Base-by-base conservation (phyloP, 2,113 vertebrate species). In the Passer montanus region DNA sequence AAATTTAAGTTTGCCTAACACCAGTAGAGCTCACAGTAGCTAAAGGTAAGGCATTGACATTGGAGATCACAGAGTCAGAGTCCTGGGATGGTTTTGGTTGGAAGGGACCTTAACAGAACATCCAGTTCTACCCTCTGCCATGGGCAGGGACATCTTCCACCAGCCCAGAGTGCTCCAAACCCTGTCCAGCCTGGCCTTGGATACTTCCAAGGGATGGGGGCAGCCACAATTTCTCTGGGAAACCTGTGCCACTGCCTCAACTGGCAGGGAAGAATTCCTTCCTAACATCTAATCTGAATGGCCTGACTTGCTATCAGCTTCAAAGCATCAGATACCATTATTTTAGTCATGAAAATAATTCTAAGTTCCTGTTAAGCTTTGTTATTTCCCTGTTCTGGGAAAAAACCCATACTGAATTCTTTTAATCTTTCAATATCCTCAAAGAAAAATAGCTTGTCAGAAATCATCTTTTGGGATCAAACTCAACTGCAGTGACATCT, bases 361-460 rank as follows among this genome's bases (percentile, higher is more conserved):
- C 33, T 50, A 11, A 18, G 35, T 24, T 93, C 24, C 58, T 62
- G 37, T 16, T 60, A 37, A 56, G 27, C 8, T 77, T 77, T 43
- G 14, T 76, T 66, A 13, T 79, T 72, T 62, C 33, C 16, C 33
- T 37, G 5, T 63, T 89, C 21, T 70, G 53, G n/a, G 44, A 83
- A 31, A 15, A 15, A 5, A 0, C 2, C 5, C 5, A 14, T 8
- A 12, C 11, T 53, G 8, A 46, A 31, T 55, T 76, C 0, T 46
- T 70, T 44, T 67, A 33, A 35, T 39, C n/a, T 66, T 60, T 66
- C 41, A n/a, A 10, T 37, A 50, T 43, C 39, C 3, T 49, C 3
- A 55, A 77, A 55, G 43, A 64, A 82, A 56, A 68, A n/a, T 6
- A 56, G 39, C 22, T 73, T 77, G 68, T 72, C 56, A 73, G 44